These are phyloP conservation scores for Copidosoma floridanum DNA, from an alignment of 1,140 invertebrate genomes.

Conservation along the genomic window DNA sequence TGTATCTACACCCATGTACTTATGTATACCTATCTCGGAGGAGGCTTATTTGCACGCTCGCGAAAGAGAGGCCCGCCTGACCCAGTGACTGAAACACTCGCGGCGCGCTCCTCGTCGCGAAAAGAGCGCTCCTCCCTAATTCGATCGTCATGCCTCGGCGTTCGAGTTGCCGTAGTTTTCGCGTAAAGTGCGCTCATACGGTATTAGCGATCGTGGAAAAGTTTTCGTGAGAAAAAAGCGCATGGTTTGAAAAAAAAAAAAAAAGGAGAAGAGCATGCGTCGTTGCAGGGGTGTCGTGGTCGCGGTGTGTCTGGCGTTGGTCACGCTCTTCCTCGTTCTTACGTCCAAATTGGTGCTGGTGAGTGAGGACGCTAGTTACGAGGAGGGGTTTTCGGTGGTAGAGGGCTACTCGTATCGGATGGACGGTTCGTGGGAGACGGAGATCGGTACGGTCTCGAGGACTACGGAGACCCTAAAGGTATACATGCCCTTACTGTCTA, in stretches of 20 bases:
- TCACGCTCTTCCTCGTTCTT: constrained; percentile 34
- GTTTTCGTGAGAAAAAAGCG: neutral
- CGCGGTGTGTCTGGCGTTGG: constrained; percentile 7
- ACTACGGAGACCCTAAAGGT: neutral
- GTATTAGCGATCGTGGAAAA: neutral
- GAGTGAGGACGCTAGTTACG: neutral
- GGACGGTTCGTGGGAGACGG: neutral
- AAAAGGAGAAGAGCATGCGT: constrained; percentile 43
- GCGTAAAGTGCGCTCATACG: neutral
- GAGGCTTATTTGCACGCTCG: too few relatives aligned
- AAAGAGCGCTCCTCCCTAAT: too few relatives aligned
- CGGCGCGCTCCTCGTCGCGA: too few relatives aligned
- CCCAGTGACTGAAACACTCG: too few relatives aligned
- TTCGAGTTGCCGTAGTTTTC: too few relatives aligned
- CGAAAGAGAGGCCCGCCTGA: too few relatives aligned
- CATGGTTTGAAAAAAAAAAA: neutral
- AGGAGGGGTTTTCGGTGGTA: neutral
- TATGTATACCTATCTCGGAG: too few relatives aligned
- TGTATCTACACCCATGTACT: too few relatives aligned
- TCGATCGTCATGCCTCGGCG: too few relatives aligned
- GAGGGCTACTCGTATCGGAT: neutral
- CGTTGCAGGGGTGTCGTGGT: constrained; percentile 33
- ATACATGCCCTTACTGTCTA: neutral
- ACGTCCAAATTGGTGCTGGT: constrained; percentile 25
- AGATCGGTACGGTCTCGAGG: neutral